These are phyloP conservation scores for Leptosomus discolor DNA, from an alignment of 2,113 vertebrate species.

Conservation along the genomic window DNA sequence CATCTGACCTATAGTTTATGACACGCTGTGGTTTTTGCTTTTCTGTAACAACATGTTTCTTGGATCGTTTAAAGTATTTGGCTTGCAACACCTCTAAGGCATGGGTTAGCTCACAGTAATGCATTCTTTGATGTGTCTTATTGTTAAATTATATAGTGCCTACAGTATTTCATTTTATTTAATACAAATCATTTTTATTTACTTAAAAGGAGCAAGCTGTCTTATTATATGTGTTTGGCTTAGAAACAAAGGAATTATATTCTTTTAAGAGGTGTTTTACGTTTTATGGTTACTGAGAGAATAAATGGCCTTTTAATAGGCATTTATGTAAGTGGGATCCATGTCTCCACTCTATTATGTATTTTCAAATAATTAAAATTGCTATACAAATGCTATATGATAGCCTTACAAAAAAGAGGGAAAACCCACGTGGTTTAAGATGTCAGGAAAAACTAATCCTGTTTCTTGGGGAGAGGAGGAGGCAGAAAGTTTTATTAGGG, in stretches of 20 bases:
- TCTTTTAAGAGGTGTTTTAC: conserved; percentile 81
- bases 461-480: neutral
- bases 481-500: conserved; percentile 49
- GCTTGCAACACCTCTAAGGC: conserved; percentile 61
- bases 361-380: conserved; percentile 70
- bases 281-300: conserved; percentile 73
- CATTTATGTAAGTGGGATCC: conserved; percentile 58
- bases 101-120: conserved; percentile 36
- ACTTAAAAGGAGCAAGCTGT: conserved; percentile 74
- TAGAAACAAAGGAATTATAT: conserved; percentile 71
- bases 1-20: conserved; percentile 20
- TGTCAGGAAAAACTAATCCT: neutral
- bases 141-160: conserved; percentile 63
- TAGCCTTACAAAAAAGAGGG: conserved; percentile 41
- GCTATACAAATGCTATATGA: conserved; percentile 33
- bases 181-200: conserved; percentile 72
- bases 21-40: neutral
- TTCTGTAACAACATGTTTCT: conserved; percentile 41
- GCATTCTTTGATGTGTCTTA: conserved; percentile 60
- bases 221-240: conserved; percentile 69
- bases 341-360: conserved; percentile 65
- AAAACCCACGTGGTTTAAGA: conserved; percentile 34
- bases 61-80: conserved; percentile 47
- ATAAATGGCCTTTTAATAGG: conserved; percentile 72
- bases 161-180: conserved; percentile 71